phyloP scores from a whole-genome alignment of 2,888 invertebrate genomes.

The Phania funesta region DNA sequence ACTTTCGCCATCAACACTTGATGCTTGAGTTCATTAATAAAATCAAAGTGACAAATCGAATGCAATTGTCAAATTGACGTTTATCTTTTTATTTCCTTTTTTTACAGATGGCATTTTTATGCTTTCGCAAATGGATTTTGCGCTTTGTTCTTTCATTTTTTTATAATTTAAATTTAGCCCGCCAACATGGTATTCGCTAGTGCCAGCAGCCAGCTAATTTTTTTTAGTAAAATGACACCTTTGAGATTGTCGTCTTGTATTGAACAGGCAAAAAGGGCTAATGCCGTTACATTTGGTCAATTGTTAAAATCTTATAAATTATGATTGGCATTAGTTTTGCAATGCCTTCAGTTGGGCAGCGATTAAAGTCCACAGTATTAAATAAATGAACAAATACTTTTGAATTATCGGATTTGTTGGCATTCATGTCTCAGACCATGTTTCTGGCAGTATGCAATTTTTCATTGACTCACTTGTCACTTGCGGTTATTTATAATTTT shows the following conservation, averaged over 20 bases:
- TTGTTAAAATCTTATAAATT: conserved; percentile 40
- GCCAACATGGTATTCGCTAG: conserved; percentile 14
- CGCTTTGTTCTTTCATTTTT: background rate
- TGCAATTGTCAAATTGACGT: conserved; percentile 66
- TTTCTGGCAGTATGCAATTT: conserved; percentile 54
- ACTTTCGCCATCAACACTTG: conserved; percentile 68
- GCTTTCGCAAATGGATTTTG: conserved; percentile 41
- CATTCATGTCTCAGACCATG: conserved; percentile 53
- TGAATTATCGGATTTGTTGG: conserved; percentile 39
- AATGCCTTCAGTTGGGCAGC: background rate
- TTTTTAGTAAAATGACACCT: conserved; percentile 60
- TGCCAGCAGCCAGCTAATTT: background rate
- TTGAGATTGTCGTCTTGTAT: background rate
- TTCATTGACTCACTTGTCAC: conserved; percentile 65
- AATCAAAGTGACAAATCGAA: conserved; percentile 67
- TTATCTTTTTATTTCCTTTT: conserved; percentile 45
- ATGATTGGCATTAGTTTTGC: conserved; percentile 60
- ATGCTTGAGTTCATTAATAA: conserved; percentile 64
- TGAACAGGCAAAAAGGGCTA: conserved; percentile 46
- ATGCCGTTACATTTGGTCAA: conserved; percentile 44
- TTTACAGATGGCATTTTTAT: conserved; percentile 35
- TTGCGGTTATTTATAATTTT: conserved; percentile 66
- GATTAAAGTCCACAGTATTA: conserved; percentile 12
- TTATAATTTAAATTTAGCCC: conserved; percentile 23
- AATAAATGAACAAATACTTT: background rate